phyloP scores from a whole-genome alignment of 2,888 invertebrate genomes.

The Drosophila paucipuncta region DNA sequence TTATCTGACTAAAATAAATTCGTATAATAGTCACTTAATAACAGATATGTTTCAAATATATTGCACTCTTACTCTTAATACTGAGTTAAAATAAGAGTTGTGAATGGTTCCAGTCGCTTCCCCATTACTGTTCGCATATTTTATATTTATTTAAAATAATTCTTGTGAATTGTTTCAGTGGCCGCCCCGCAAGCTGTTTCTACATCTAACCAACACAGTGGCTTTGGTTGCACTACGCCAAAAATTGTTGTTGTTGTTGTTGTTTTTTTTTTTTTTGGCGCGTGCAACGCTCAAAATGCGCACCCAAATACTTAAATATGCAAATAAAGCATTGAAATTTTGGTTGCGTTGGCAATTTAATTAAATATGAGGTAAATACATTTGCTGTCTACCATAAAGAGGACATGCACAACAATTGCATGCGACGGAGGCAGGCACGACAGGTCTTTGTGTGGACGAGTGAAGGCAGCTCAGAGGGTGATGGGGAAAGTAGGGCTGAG shows the following conservation, averaged over 20 bases:
- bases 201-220: background rate
- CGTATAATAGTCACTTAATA: background rate
- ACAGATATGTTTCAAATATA: background rate
- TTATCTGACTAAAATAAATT: background rate
- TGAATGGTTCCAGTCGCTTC: background rate
- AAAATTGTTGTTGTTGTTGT: background rate
- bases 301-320: slow-evolving; percentile 52
- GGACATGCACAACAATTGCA: slow-evolving; percentile 75
- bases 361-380: slow-evolving; percentile 77
- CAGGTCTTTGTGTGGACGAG: background rate
- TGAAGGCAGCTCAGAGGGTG: background rate
- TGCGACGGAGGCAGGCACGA: slow-evolving; percentile 40
- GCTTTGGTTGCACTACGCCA: background rate
- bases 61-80: background rate
- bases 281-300: slow-evolving; percentile 39
- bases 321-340: slow-evolving; percentile 75
- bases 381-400: slow-evolving; percentile 53
- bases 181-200: background rate
- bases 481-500: background rate
- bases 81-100: background rate
- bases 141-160: background rate
- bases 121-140: background rate
- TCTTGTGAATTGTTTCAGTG: background rate
- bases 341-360: slow-evolving; percentile 71
- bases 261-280: slow-evolving; percentile 7